Evolutionary conservation across 2,888 invertebrate genomes (phyloP).

Genomic region (Tachina lurida): DNA sequence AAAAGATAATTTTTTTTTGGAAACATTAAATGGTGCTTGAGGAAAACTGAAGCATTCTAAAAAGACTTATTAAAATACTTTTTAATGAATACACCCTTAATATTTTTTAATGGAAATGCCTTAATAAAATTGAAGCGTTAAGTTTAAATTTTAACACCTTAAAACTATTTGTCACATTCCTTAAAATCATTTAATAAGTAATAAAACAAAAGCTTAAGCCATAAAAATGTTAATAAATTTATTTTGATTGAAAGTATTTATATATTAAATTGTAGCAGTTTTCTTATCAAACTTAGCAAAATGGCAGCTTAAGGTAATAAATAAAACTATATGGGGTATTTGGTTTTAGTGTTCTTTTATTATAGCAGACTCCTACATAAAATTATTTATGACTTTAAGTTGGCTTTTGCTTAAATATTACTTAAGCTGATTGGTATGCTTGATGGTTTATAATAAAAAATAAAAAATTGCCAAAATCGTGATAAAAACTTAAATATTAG

Average conservation of each 20-base stretch:
- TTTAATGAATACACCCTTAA: too few species aligned
- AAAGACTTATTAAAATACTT: too few species aligned
- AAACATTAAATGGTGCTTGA: too few species aligned
- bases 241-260: neutral
- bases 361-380: slow-evolving; percentile 13
- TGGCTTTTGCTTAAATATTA: neutral
- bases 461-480: slow-evolving; percentile 5
- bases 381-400: neutral
- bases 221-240: too few species aligned
- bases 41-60: too few species aligned
- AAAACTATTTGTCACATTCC: slow-evolving; percentile 26
- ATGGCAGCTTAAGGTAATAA: slow-evolving; percentile 13
- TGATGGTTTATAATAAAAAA: neutral
- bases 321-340: slow-evolving; percentile 22
- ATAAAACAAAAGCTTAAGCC: neutral
- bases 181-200: neutral
- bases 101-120: too few species aligned
- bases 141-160: slow-evolving; percentile 19
- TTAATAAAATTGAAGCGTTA: neutral
- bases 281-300: neutral
- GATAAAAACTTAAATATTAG: slow-evolving; percentile 13
- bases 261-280: neutral
- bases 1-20: too few species aligned
- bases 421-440: slow-evolving; percentile 22
- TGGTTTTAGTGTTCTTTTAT: neutral